These are phyloP conservation scores for Bufo gargarizans DNA, from an alignment of 2,113 vertebrate genomes.

Conservation along the genomic window DNA sequence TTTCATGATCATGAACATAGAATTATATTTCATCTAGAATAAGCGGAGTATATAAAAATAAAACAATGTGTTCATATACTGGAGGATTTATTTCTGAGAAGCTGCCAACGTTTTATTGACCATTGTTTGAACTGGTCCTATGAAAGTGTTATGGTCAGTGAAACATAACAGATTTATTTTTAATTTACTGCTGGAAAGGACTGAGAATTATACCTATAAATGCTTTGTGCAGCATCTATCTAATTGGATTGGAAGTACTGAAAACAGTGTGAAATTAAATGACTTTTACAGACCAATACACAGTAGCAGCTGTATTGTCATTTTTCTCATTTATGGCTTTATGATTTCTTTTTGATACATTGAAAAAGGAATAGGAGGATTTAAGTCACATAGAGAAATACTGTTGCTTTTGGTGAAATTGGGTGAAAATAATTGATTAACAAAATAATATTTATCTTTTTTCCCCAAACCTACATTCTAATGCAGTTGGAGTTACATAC, in stretches of 20 bases:
- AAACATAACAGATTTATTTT: conserved; percentile 54
- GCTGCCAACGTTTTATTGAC: conserved; percentile 31
- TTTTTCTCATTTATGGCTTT: conserved; percentile 39
- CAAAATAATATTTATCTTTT: neutral
- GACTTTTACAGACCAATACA: conserved; percentile 46
- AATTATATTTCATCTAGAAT: neutral
- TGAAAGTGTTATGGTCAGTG: conserved; percentile 34
- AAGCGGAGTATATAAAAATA: conserved; percentile 6
- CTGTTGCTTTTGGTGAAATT: neutral
- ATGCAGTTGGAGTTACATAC: neutral
- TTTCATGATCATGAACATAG: neutral
- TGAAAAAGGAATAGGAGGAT: neutral
- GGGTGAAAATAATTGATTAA: neutral
- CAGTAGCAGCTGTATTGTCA: conserved; percentile 49
- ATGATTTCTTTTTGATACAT: conserved; percentile 22
- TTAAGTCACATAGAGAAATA: neutral
- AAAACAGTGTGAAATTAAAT: conserved; percentile 51
- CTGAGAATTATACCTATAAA: conserved; percentile 42
- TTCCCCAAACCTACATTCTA: neutral
- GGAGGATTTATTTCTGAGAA: neutral
- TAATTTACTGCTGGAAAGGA: conserved; percentile 38
- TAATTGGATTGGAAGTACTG: conserved; percentile 44
- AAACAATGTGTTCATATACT: neutral
- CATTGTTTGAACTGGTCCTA: conserved; percentile 20
- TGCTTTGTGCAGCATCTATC: conserved; percentile 39